Conservation (phyloP, 2,113 vertebrate species). For the Galemys pyrenaicus region DNA sequence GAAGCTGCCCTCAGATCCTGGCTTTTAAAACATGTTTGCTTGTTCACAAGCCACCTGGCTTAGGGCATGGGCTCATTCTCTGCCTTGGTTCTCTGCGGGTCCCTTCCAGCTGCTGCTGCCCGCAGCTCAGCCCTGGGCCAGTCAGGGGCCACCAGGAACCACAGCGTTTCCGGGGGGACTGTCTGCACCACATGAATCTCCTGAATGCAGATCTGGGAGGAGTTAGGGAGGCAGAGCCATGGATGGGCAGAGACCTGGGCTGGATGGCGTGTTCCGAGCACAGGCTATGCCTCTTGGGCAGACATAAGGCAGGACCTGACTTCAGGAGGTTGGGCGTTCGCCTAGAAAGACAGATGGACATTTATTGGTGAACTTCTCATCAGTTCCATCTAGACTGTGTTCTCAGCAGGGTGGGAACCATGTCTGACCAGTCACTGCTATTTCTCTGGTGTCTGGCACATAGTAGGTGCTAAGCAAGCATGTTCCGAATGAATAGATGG, state of each 20-base stretch:
- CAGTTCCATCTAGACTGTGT: neutral
- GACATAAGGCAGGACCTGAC: neutral
- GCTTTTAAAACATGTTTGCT: neutral
- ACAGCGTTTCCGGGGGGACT: rapidly evolving
- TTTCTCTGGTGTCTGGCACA: neutral
- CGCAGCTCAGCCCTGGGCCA: neutral
- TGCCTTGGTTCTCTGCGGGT: neutral
- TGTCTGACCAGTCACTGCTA: neutral
- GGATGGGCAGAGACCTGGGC: too few species aligned
- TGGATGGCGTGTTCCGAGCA: neutral
- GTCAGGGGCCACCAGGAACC: neutral
- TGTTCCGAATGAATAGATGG: neutral
- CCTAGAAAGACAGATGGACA: neutral
- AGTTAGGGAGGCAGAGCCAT: neutral
- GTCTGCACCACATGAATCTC: neutral
- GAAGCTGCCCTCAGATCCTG: neutral
- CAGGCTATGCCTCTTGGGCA: rapidly evolving
- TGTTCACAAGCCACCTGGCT: neutral
- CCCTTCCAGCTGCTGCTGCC: neutral
- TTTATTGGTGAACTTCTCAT: neutral
- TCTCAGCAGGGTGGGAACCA: neutral
- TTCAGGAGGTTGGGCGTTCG: rapidly evolving
- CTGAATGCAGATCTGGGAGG: neutral
- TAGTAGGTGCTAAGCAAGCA: neutral
- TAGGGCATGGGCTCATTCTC: neutral